Evolutionary conservation across 2,888 invertebrate species (phyloP).

Genomic region (Steinernema carpocapsae): DNA sequence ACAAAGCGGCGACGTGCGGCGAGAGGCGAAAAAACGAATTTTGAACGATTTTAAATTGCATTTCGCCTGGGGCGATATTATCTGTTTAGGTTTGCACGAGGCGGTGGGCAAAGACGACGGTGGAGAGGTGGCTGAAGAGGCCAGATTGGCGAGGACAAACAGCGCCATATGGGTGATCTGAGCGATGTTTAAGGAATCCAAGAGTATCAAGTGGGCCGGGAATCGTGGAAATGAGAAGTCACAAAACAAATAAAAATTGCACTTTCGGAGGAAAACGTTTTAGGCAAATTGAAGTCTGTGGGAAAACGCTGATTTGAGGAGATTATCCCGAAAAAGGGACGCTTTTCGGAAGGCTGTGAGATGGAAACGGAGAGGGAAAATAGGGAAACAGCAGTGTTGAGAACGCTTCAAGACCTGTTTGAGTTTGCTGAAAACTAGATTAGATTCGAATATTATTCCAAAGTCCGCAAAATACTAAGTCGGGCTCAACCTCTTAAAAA

Average conservation of each 20-base stretch:
- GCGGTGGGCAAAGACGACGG: not conserved
- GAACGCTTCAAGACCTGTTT: not conserved
- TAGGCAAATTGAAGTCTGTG: not conserved
- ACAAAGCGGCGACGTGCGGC: slow-evolving; percentile 6
- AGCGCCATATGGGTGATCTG: not conserved
- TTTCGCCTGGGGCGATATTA: slow-evolving; percentile 22
- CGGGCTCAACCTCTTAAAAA: too few species aligned
- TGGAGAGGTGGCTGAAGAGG: not conserved
- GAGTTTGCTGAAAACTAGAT: too few species aligned
- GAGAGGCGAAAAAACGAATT: slow-evolving; percentile 10
- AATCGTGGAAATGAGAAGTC: not conserved
- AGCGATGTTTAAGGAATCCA: not conserved
- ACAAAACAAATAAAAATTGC: not conserved
- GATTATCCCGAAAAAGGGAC: not conserved
- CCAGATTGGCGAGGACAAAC: not conserved
- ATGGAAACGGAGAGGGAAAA: not conserved
- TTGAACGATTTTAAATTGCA: slow-evolving; percentile 24
- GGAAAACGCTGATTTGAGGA: not conserved
- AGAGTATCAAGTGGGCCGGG: not conserved
- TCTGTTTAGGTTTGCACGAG: slow-evolving; percentile 19
- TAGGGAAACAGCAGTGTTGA: too few species aligned
- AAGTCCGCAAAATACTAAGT: too few species aligned
- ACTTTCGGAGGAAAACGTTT: not conserved
- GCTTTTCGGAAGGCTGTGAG: not conserved
- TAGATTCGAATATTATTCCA: too few species aligned